Evolutionary conservation across 2,113 vertebrate genomes (phyloP).

Genomic region (Ochotona princeps): DNA sequence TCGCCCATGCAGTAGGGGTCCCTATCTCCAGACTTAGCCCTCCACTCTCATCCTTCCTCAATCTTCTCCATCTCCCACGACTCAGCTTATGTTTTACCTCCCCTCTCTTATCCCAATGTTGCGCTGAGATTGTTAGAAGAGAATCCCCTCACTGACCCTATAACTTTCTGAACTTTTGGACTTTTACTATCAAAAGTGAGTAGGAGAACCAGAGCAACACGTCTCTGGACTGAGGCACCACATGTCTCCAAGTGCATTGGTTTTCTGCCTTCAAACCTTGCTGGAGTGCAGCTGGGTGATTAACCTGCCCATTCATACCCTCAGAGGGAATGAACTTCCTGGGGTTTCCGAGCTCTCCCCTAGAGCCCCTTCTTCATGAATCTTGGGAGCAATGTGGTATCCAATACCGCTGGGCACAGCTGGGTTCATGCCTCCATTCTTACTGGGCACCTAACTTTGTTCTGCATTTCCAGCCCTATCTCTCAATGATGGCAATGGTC

Average conservation of each 20-base stretch:
- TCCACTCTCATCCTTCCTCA: not conserved
- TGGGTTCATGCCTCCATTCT: not conserved
- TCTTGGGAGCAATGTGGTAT: not conserved
- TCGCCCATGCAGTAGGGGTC: not conserved
- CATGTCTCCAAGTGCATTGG: not conserved
- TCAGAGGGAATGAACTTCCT: not conserved
- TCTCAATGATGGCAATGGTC: not conserved
- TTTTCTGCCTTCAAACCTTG: not conserved
- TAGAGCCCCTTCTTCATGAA: not conserved
- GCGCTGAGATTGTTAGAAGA: not conserved
- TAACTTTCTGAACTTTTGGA: not conserved
- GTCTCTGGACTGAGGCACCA: too few relatives aligned
- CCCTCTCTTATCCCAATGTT: not conserved
- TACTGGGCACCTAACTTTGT: fast-evolving
- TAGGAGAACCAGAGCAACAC: not conserved
- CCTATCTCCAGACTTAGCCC: not conserved
- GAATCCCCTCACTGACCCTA: not conserved
- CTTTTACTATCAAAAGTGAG: not conserved
- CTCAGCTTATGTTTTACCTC: not conserved
- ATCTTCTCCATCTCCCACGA: not conserved
- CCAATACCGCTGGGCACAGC: fast-evolving
- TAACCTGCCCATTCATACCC: not conserved
- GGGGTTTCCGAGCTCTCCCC: not conserved
- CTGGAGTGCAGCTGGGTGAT: not conserved
- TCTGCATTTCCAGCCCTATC: not conserved